Evolutionary conservation across 2,113 vertebrate species (phyloP), one percentile per base, ranked within the genome.

Genomic region (Dryoscopus gambensis): DNA sequence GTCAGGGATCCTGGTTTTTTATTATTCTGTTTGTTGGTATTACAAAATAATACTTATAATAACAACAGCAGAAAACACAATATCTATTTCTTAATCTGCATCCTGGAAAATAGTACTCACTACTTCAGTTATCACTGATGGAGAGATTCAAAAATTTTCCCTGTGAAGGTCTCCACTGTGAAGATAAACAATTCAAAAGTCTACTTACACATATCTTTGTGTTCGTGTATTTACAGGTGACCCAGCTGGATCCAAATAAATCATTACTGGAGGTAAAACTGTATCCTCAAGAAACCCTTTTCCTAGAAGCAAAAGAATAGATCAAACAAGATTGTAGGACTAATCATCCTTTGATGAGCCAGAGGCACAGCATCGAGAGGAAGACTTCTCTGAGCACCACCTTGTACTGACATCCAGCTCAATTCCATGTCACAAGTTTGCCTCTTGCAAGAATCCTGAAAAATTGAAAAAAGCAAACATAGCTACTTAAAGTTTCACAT

Each of bases 281-380:
- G 97, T 99, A 99, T 96, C 99, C 99, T 96, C 99, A 99, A 98
- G 99, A 99, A 99, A 99, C 99, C 62, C 99, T 99, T 96, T 99
- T 99, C 97, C 98, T 99, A 97, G 99, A 99, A 98, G 99, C 99
- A 92, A 99, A 99, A 98, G 99, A 99, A 93, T 99, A 99, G 98
- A 47, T 93, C 39, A 59, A 64, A 94, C 91, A 81, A 92, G 94
- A 96, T 70, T 53, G 83, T 96, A 95, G 96, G 97, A 98, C 95
- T 97, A 40, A 91, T 93, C 92, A 53, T 90, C 97, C 95, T 97
- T 96, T 89, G 97, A 97, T 89, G 95, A 97, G 93, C 89, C 97
- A 88, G 94, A 91, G 95, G 97, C 97, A 96, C 73, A 85, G 91
- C 65, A 27, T 94, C 84, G 46, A 94, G 93, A 97, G 96, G 94